Evolutionary conservation across 1,140 invertebrate genomes (phyloP).

Genomic region (Drosophila kanapiae): DNA sequence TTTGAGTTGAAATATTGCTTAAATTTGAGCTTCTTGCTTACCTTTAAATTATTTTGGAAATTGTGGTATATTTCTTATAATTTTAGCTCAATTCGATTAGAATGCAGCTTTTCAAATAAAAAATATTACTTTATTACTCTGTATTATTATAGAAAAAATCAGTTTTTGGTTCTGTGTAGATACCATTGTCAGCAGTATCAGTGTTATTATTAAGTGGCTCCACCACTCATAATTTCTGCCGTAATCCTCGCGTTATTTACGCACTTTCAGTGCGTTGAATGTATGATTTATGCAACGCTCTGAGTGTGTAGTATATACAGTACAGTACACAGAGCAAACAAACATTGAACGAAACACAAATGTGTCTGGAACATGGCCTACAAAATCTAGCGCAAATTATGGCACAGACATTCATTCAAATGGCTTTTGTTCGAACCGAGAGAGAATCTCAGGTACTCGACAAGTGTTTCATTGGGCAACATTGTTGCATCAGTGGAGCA

Average conservation of each 20-base stretch:
- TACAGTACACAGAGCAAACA: constrained; percentile 22
- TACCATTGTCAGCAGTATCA: constrained; percentile 29
- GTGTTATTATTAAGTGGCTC: constrained; percentile 51
- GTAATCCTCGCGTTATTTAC: constrained; percentile 44
- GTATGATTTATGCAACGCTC: constrained; percentile 49
- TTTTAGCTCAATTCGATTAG: too few relatives aligned
- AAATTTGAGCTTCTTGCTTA: too few relatives aligned
- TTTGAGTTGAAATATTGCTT: too few relatives aligned
- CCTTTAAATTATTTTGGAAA: too few relatives aligned
- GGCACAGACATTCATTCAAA: constrained; percentile 39
- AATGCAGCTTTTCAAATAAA: too few relatives aligned
- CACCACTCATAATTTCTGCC: constrained; percentile 50
- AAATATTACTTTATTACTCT: too few relatives aligned
- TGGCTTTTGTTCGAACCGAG: constrained; percentile 25
- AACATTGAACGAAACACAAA: constrained; percentile 31
- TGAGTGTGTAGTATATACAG: constrained; percentile 1
- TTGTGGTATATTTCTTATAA: too few relatives aligned
- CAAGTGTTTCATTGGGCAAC: constrained; percentile 42
- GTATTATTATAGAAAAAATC: neutral
- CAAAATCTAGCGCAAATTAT: constrained; percentile 57
- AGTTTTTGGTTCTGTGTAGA: constrained; percentile 5
- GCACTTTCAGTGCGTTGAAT: constrained; percentile 31
- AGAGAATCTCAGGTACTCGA: constrained; percentile 42
- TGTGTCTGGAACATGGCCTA: constrained; percentile 53
- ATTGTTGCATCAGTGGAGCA: constrained; percentile 43